phyloP scores from a whole-genome alignment of 1,140 invertebrate species.

The Chymomyza costata region DNA sequence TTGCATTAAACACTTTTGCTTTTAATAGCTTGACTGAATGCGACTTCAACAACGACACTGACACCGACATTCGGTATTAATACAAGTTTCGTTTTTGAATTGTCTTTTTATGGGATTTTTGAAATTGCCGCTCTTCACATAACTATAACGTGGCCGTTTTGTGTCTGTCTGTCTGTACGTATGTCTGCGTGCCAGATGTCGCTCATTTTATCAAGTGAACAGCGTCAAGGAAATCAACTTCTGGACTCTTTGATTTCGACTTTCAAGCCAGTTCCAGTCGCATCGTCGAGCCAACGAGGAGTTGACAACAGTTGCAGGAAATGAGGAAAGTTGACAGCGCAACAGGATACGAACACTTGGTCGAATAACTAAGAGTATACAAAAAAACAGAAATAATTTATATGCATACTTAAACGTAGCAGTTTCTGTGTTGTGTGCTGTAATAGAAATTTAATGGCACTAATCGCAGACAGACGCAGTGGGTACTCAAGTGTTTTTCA shows the following conservation, averaged over 20 bases:
- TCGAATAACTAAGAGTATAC: not conserved
- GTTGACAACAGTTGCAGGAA: conserved; percentile 53
- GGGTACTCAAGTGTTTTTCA: too few relatives aligned
- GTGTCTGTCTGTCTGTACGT: conserved; percentile 4
- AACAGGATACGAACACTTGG: conserved; percentile 48
- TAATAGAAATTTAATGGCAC: too few relatives aligned
- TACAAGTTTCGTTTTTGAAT: conserved; percentile 12
- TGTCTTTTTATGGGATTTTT: conserved; percentile 41
- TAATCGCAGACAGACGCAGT: too few relatives aligned
- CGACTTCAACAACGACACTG: conserved; percentile 16
- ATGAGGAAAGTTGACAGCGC: conserved; percentile 46
- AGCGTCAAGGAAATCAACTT: conserved; percentile 55
- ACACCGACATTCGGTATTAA: conserved; percentile 10
- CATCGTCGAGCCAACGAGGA: too few relatives aligned
- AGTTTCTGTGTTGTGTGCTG: too few relatives aligned
- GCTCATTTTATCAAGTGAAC: conserved; percentile 37
- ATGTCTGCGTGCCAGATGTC: conserved; percentile 57
- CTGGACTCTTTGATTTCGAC: conserved; percentile 12
- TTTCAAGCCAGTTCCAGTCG: conserved; percentile 20
- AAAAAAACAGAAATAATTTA: not conserved
- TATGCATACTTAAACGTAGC: not conserved
- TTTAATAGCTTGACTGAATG: conserved; percentile 51
- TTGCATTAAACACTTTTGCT: conserved; percentile 69
- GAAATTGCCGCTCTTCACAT: conserved; percentile 59
- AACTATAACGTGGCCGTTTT: conserved; percentile 46